Base-by-base conservation (phyloP, 2,113 vertebrate genomes). In the Macquaria australasica region DNA sequence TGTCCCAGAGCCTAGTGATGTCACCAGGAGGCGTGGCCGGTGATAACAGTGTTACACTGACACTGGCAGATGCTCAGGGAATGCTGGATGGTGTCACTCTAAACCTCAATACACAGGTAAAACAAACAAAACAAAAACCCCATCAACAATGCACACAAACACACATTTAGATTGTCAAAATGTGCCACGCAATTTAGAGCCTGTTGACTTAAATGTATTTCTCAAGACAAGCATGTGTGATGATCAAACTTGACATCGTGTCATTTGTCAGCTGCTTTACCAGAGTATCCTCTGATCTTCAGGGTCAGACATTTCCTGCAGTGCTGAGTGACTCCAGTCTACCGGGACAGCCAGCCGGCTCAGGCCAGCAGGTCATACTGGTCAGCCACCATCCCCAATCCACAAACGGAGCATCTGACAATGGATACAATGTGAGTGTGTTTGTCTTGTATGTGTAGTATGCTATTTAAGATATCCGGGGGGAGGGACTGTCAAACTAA, bases 21-120 rank as follows among this genome's bases (percentile, higher is more conserved):
- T 97, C 98, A 50, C 96, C 97, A 0, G 96, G 97, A 6, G 96
- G 95, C 6, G 93, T 98, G 66, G 97, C 93, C 79, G 96, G 93
- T 8, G 98, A 99, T 53, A 97, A 96, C 79, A 98, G 96, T 6
- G 97, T 99, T 63, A 99, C 98, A 0, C 95, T 99, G 51, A 99
- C 98, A 1, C 95, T 99, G 90, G 96, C 98, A 3, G 98, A 99
- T 86, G 96, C 98, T 68, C 97, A 99, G 89, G 97, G 97, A 66
- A 97, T 99, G 96, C 95, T 99, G 86, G 98, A 99, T 82, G 96
- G 97, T 0, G 98, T 99, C 81, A 99, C 98, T 0, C 94, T 99
- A 48, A 99, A 99, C 91, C 97, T 99, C 79, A 97, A 97, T 69
- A 88, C 97, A 31, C 98, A 99, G 97, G 98, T 98, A 85, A 76